Evolutionary conservation across 2,113 vertebrate genomes (phyloP).

Genomic region (Oreotrochilus melanogaster): DNA sequence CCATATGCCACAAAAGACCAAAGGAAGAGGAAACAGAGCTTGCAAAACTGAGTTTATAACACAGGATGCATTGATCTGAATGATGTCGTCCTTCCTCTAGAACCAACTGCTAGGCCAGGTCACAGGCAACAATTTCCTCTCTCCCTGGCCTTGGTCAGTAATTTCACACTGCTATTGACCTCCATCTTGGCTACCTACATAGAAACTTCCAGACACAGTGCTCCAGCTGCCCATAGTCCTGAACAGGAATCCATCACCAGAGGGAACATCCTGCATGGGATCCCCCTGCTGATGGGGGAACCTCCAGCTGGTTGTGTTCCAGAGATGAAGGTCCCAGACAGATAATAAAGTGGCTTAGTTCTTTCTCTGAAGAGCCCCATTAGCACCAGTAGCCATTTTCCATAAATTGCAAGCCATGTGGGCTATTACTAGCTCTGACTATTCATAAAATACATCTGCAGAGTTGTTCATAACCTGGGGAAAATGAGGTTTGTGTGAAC

Average conservation of each 20-base stretch:
- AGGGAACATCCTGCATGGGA: background rate
- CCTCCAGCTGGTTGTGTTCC: background rate
- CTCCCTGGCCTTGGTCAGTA: background rate
- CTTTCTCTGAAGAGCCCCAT: background rate
- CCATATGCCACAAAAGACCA: rapidly evolving
- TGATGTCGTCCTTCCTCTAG: background rate
- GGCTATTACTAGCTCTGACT: background rate
- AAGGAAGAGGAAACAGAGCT: background rate
- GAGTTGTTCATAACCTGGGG: background rate
- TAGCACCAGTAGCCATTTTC: background rate
- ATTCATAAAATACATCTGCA: background rate
- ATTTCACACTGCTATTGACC: background rate
- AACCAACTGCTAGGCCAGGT: background rate
- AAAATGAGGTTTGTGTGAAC: background rate
- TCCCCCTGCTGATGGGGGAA: background rate
- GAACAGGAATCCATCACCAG: background rate
- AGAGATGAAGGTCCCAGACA: background rate
- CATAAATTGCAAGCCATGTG: rapidly evolving
- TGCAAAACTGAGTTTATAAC: background rate
- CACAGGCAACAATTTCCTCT: background rate
- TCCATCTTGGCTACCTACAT: background rate
- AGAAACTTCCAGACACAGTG: background rate
- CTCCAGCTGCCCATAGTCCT: background rate
- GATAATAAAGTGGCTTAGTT: background rate
- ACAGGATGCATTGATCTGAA: background rate